A percentile compares a stretch with the other conserved stretches of the same genome.
phyloP scores from a whole-genome alignment of 1,140 invertebrate genomes.

The Drosophila mojavensis region DNA sequence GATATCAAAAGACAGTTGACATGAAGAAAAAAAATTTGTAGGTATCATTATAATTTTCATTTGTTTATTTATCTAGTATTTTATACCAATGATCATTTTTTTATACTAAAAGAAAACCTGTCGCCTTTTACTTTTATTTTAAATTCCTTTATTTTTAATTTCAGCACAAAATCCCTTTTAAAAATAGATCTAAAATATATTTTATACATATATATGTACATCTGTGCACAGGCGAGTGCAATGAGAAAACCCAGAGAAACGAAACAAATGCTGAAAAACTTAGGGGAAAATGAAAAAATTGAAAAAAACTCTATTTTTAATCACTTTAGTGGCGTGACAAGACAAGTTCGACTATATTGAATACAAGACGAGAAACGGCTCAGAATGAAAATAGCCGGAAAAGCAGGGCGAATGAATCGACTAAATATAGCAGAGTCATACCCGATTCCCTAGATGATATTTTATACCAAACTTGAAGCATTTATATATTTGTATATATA shows the following conservation, averaged over 20 bases:
- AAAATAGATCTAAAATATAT: slow-evolving; percentile 20
- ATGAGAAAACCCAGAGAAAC: slow-evolving; percentile 7
- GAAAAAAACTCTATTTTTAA: slow-evolving; percentile 70
- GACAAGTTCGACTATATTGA: slow-evolving; percentile 64
- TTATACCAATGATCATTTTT: no score
- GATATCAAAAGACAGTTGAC: no score
- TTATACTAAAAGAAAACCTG: no score
- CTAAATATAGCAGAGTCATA: slow-evolving; percentile 53
- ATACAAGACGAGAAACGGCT: slow-evolving; percentile 35
- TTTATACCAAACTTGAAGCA: slow-evolving; percentile 64
- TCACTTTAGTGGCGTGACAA: slow-evolving; percentile 63
- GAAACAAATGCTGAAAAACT: slow-evolving; percentile 11
- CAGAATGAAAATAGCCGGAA: slow-evolving; percentile 71
- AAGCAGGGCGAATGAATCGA: slow-evolving; percentile 60
- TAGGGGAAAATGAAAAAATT: not conserved
- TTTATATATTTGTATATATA: slow-evolving; percentile 30
- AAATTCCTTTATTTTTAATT: not conserved
- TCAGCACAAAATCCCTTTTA: not conserved
- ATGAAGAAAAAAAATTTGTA: no score
- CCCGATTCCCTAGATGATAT: slow-evolving; percentile 42
- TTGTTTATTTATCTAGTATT: no score
- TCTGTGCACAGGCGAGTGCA: not conserved
- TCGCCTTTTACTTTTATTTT: no score
- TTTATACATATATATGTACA: not conserved
- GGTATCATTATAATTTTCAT: no score